Conservation (phyloP, 2,113 vertebrate genomes). For the Tachycineta bicolor region DNA sequence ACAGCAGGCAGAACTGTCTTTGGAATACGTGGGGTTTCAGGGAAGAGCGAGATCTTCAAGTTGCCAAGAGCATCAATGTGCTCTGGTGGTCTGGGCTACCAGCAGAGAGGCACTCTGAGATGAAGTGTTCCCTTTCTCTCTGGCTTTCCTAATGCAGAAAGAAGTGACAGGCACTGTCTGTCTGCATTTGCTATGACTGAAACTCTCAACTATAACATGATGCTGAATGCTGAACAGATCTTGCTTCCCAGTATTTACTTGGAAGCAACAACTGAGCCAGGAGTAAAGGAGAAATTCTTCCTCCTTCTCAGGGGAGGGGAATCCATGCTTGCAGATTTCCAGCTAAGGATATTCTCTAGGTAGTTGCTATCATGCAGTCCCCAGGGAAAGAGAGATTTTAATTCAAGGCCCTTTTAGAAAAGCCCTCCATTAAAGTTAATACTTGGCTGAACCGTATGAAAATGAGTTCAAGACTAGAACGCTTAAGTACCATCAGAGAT, state of each 20-base stretch:
- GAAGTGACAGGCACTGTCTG: neutral
- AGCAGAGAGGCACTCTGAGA: neutral
- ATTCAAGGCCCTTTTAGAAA: neutral
- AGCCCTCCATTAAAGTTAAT: neutral
- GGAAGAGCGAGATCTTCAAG: neutral
- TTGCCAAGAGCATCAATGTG: neutral
- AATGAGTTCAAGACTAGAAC: neutral
- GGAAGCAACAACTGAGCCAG: neutral
- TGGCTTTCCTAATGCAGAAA: neutral
- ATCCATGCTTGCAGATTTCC: neutral
- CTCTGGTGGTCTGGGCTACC: neutral
- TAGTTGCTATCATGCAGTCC: neutral
- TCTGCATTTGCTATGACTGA: neutral
- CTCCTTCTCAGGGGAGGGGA: neutral
- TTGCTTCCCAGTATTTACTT: neutral
- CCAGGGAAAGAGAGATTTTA: neutral
- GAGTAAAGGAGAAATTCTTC: neutral
- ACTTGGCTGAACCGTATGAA: neutral
- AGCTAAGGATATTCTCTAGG: neutral
- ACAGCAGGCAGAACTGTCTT: neutral
- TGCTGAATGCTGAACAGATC: neutral
- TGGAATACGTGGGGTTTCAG: fast-evolving
- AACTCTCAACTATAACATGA: neutral
- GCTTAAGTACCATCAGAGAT: neutral
- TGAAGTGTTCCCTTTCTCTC: neutral